phyloP scores from a whole-genome alignment of 2,888 invertebrate species.

The Uloborus plumipes region DNA sequence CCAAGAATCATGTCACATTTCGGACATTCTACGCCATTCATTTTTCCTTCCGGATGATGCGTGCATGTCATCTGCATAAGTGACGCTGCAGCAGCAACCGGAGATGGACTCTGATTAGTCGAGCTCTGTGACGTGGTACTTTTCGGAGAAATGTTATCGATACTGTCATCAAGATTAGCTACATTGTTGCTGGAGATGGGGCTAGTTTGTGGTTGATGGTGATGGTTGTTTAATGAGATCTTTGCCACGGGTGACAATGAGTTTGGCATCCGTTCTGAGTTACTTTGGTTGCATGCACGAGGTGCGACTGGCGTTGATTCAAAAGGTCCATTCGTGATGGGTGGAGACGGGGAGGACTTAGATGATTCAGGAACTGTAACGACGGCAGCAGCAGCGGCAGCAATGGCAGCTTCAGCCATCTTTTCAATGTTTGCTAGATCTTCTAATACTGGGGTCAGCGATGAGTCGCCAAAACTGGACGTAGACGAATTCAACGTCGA shows the following conservation, averaged over 20 bases:
- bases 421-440: conserved; percentile 67
- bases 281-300: conserved; percentile 33
- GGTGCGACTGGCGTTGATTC: conserved; percentile 25
- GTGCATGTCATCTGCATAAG: conserved; percentile 83
- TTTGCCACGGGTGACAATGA: conserved; percentile 27
- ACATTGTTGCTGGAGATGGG: conserved; percentile 67
- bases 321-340: conserved; percentile 45
- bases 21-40: conserved; percentile 93
- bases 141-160: conserved; percentile 72
- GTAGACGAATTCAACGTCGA: conserved; percentile 37
- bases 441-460: conserved; percentile 66
- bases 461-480: conserved; percentile 41
- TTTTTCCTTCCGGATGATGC: conserved; percentile 93
- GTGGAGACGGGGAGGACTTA: conserved; percentile 50
- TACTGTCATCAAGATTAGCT: conserved; percentile 48
- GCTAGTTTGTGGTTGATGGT: conserved; percentile 30
- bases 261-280: conserved; percentile 33
- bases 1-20: conserved; percentile 93
- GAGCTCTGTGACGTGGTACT: conserved; percentile 73
- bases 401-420: conserved; percentile 72
- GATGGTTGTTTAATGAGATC: conserved; percentile 31
- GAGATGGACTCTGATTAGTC: conserved; percentile 69
- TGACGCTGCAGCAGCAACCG: conserved; percentile 73
- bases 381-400: conserved; percentile 73
- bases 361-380: conserved; percentile 31